Evolutionary conservation across 2,113 vertebrate species (phyloP).

Genomic region (Ptychochromis oligacanthus): DNA sequence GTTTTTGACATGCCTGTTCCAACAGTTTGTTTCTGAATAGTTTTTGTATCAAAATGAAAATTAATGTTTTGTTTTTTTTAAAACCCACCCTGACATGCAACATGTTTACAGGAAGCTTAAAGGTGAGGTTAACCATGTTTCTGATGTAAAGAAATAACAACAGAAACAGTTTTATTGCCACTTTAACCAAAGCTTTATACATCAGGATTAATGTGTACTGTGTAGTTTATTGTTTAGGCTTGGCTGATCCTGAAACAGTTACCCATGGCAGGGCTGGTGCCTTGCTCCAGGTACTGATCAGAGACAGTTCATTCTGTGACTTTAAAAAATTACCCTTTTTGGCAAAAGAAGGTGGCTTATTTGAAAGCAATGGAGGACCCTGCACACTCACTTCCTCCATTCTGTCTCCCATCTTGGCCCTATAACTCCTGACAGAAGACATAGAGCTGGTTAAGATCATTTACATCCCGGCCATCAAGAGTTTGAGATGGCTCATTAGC

Average conservation of each 20-base stretch:
- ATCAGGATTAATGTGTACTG: neutral
- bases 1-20: neutral
- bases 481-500: constrained; percentile 63
- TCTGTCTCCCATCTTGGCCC: neutral
- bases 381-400: neutral
- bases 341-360: neutral
- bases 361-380: neutral
- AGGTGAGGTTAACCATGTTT: constrained; percentile 2
- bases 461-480: constrained; percentile 57
- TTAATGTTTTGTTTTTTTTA: neutral
- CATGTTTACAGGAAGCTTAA: constrained; percentile 3
- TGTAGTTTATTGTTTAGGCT: neutral
- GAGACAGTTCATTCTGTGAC: neutral
- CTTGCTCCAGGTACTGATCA: neutral
- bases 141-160: neutral
- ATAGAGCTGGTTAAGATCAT: constrained; percentile 57
- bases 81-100: neutral
- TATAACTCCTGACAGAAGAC: constrained; percentile 29
- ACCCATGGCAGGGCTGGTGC: neutral
- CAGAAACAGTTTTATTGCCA: constrained; percentile 1
- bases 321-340: neutral
- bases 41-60: neutral
- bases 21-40: neutral
- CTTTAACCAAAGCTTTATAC: constrained; percentile 1
- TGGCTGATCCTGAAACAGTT: constrained; percentile 3